A percentile compares a stretch with the other conserved stretches of the same genome.
These are phyloP conservation scores for Nematolebias whitei DNA, from an alignment of 2,113 vertebrate genomes.

Conservation along the genomic window DNA sequence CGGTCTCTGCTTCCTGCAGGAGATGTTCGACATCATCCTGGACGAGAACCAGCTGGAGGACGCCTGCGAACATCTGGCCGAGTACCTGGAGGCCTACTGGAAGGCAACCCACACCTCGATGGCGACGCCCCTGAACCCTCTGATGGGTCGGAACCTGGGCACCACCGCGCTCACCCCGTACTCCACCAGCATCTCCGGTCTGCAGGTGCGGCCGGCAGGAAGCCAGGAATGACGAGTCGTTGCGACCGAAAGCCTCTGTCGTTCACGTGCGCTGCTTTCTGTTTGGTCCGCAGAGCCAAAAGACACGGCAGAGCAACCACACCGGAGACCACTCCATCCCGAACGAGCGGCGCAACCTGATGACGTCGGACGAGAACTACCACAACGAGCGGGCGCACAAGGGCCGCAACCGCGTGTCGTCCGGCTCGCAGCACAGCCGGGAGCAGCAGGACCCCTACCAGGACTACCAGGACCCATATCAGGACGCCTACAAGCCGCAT, in stretches of 20 bases:
- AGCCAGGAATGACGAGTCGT: no score
- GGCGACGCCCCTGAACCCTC: conserved; percentile 92
- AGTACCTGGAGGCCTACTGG: conserved; percentile 96
- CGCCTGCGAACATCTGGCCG: conserved; percentile 90
- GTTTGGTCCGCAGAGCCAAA: conserved; percentile 86
- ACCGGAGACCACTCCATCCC: conserved; percentile 88
- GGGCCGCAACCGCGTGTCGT: conserved; percentile 94
- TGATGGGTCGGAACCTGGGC: conserved; percentile 92
- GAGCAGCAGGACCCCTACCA: conserved; percentile 95
- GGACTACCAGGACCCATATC: conserved; percentile 90
- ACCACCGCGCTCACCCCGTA: conserved; percentile 89
- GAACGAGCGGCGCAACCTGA: conserved; percentile 90
- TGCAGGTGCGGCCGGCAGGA: conserved; percentile 83
- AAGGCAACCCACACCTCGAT: conserved; percentile 96
- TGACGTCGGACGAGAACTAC: conserved; percentile 92
- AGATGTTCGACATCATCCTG: conserved; percentile 97
- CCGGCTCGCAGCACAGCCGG: conserved; percentile 93
- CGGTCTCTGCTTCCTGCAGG: conserved; percentile 68
- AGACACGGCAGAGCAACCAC: conserved; percentile 89
- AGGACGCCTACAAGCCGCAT: conserved; percentile 93
- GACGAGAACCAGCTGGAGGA: conserved; percentile 95
- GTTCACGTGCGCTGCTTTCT: no score
- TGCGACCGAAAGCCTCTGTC: no score
- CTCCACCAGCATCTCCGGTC: conserved; percentile 93
- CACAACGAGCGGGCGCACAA: conserved; percentile 95